Base-by-base conservation (phyloP, 2,113 vertebrate genomes). In the Cyphomyrus discorhynchus region DNA sequence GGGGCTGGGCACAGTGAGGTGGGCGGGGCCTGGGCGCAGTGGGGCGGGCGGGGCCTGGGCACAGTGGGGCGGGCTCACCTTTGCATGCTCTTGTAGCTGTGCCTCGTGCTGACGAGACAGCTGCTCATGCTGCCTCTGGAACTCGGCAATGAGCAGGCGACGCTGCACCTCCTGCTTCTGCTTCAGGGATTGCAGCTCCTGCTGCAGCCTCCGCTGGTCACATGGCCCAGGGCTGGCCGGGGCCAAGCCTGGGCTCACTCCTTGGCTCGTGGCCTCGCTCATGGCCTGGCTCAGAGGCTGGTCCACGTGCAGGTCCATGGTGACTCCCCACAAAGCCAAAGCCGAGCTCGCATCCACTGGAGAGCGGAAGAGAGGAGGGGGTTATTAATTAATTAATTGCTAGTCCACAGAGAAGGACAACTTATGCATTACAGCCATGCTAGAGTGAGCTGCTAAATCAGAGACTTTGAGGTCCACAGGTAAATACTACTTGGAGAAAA, bases 231-330 rank as follows among this genome's bases (percentile, higher is more conserved):
- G 94, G 92, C 96, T 94, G 0, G 94, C 88, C 91, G 96, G 95
- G 0, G 96, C 95, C 95, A 98, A 39, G 74, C 74, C 50, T 21
- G 50, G 27, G 24, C 27, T 35, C 15, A 47, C 50, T 87, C 50
- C 45, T 47, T 53, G 31, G 85, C 27, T 56, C 31, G 31, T 52
- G 27, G n/a, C 50, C 85, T 35, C 94, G 45, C 96, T 91, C 85
- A 56, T 35, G 49, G 13, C 85, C 85, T 35, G 95, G 47, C 96
- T 91, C 82, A 98, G 97, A 93, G 96, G 97, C 92, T 97, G 98
- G 93, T 99, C 98, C 93, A 99, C 95, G 24, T 97, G 97, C 91
- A 99, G 97, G 92, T 99, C 98, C 98, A 99, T 99, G 46, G 98
- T 97, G 92, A 97, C 96, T 58, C 96, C 93, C 94, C 97, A 97